These are phyloP conservation scores for Lytechinus pictus DNA, from an alignment of 35 echinoderm and acorn worm species.

Conservation along the genomic window DNA sequence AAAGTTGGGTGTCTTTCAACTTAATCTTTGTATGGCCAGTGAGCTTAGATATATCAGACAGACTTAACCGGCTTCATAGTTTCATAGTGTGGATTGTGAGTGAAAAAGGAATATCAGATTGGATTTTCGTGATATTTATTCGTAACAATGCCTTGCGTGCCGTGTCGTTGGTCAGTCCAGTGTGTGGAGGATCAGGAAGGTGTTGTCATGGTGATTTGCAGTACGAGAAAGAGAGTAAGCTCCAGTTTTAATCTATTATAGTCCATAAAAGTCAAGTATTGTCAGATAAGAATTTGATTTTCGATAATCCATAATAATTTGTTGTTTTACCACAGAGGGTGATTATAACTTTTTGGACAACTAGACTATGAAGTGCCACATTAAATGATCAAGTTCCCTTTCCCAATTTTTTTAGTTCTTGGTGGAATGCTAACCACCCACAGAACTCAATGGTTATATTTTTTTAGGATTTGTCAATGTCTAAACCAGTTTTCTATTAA, in stretches of 20 bases:
- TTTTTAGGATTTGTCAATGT: too few relatives aligned
- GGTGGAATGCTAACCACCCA: too few relatives aligned
- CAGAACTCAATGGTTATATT: too few relatives aligned
- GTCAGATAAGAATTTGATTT: too few relatives aligned
- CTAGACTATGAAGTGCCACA: too few relatives aligned
- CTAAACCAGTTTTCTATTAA: too few relatives aligned
- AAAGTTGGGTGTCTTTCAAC: background rate
- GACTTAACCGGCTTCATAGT: background rate
- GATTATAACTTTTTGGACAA: too few relatives aligned
- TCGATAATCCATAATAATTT: too few relatives aligned
- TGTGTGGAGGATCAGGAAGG: constrained; percentile 39
- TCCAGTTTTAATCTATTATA: background rate
- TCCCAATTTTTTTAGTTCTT: too few relatives aligned
- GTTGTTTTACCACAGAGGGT: too few relatives aligned
- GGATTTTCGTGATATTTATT: background rate
- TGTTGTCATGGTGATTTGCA: constrained; percentile 30
- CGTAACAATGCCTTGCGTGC: constrained; percentile 18
- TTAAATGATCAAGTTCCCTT: too few relatives aligned
- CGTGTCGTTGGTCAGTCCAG: constrained; percentile 35
- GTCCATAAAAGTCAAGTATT: too few relatives aligned
- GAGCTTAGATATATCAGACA: background rate
- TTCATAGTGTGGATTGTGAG: background rate
- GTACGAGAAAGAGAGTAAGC: constrained; percentile 40
- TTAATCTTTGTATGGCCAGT: background rate
- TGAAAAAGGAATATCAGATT: background rate